Evolutionary conservation across 2,888 invertebrate genomes (phyloP), one percentile per base, ranked within the genome.

Genomic region (Stomorhina lunata): DNA sequence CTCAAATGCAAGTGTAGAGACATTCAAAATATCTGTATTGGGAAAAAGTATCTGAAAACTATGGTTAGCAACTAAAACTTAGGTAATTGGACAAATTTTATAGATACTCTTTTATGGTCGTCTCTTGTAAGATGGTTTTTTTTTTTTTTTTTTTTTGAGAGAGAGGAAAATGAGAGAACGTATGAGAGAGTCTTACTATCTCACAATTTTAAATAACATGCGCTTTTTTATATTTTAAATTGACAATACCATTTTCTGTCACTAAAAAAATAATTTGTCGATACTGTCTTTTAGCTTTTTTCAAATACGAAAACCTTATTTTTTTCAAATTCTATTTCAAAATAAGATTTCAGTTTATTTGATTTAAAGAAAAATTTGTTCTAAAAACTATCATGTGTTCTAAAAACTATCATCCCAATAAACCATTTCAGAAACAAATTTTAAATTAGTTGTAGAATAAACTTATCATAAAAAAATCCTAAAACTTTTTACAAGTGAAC

Each of bases 41-140:
- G 25, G 55, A 75, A 75, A 82, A 61, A 71, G 79, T 79, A 82
- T 82, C 53, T 79, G 22, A 79, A 72, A 37, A 75, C 53, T 66
- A 82, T 79, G 77, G 75, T 71, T 82, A 82, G 82, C 82, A 82
- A 82, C 82, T 76, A 79, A 81, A 77, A 76, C 25, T 34, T 27
- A 75, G 45, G 32, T 65, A 76, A 40, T 75, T 76, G 53, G 29
- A 71, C 20, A 43, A 50, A 45, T n/a, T 65, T 69, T 55, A 6
- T 40, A 66, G 53, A 71, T 69, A 79, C 75, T 73, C 72, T 76
- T 43, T 50, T 66, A 17, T 34, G 29, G 27, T 7, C 63, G 48
- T 9, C 29, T 63, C 61, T 53, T 48, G 45, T 45, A 50, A 68
- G 22, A 53, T 20, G 48, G 48, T 32, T 65, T 50, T 17, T 29